Evolutionary conservation across 1,140 invertebrate genomes (phyloP).

Genomic region (Zeugodacus cucurbitae): DNA sequence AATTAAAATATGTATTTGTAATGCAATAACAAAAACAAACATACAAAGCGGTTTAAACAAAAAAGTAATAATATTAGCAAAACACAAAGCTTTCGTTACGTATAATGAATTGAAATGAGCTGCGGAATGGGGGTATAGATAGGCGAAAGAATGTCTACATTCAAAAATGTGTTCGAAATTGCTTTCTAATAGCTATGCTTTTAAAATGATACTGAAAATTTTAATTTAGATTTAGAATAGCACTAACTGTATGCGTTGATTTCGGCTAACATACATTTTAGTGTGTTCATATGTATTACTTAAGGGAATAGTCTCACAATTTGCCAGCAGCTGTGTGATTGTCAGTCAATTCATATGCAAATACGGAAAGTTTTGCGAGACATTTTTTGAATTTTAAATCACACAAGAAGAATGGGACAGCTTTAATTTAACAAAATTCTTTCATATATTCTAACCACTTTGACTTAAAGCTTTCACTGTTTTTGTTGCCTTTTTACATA

Average conservation of each 20-base stretch:
- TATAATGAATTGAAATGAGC: background rate
- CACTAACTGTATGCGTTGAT: too few species aligned
- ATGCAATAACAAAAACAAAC: background rate
- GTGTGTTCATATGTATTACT: too few species aligned
- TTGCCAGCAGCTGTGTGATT: background rate
- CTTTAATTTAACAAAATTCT: too few species aligned
- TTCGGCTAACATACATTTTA: too few species aligned
- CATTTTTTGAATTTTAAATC: background rate
- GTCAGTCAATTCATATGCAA: background rate
- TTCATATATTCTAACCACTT: too few species aligned
- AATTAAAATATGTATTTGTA: background rate
- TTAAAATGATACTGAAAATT: background rate
- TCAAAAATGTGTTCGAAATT: too few species aligned
- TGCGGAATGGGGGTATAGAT: background rate
- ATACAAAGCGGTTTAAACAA: background rate
- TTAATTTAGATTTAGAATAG: background rate
- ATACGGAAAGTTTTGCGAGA: background rate
- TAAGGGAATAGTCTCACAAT: too few species aligned
- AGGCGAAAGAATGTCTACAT: too few species aligned
- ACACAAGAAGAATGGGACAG: too few species aligned
- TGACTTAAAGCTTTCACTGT: too few species aligned
- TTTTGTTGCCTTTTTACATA: too few species aligned
- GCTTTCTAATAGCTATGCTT: too few species aligned
- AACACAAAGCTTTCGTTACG: background rate
- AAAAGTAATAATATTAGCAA: background rate